Conservation (phyloP, 1,140 invertebrate species). For the Gyrodactylus salaris region DNA sequence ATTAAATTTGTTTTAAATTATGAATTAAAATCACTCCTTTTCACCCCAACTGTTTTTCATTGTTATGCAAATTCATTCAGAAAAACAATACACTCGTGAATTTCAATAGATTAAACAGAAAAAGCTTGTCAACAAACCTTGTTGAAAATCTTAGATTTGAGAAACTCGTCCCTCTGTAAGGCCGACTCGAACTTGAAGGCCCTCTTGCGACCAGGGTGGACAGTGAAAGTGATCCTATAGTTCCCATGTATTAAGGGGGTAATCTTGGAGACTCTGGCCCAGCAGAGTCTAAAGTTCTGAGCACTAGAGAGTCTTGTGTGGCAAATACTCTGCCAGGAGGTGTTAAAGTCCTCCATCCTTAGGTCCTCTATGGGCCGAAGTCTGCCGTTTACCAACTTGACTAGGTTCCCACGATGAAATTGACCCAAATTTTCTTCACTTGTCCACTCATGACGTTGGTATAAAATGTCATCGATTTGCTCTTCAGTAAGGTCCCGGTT, state of each 20-base stretch:
- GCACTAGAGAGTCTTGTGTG: background rate
- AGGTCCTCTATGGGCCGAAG: background rate
- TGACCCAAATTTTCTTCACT: background rate
- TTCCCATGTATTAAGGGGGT: background rate
- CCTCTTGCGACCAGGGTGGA: background rate
- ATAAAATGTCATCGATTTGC: background rate
- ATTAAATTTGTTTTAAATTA: too few species aligned
- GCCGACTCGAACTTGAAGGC: background rate
- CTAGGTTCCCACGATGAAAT: background rate
- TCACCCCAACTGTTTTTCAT: too few species aligned
- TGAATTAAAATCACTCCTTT: too few species aligned
- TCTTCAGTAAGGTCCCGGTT: too few species aligned
- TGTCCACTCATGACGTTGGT: background rate
- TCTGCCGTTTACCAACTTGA: background rate
- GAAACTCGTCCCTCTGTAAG: background rate
- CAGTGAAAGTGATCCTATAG: background rate
- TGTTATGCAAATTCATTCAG: too few species aligned
- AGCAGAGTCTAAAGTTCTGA: background rate
- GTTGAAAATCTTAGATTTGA: background rate
- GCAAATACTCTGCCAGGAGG: background rate
- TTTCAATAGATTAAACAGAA: too few species aligned
- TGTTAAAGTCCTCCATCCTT: background rate
- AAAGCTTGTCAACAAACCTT: background rate
- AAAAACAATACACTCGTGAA: too few species aligned
- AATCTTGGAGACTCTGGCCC: background rate